Conservation (phyloP, 2,113 vertebrate species). For the Arenaria interpres region DNA sequence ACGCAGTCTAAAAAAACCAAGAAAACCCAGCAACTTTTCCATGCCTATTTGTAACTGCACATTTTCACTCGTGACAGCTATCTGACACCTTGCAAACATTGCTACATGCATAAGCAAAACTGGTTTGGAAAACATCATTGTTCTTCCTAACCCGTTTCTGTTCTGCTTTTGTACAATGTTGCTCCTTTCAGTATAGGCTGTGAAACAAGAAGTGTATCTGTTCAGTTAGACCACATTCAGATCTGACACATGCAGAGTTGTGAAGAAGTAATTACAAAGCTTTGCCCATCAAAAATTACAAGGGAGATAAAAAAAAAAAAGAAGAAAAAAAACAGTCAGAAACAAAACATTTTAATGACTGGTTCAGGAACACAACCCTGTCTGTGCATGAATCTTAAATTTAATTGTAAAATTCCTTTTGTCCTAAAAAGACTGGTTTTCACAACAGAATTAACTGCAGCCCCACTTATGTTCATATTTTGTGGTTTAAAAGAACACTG, state of each 20-base stretch:
- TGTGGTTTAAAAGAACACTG: constrained; percentile 1
- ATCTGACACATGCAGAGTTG: background rate
- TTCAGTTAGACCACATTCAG: background rate
- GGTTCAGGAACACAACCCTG: background rate
- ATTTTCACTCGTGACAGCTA: background rate
- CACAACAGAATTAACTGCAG: background rate
- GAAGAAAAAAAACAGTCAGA: too few relatives aligned
- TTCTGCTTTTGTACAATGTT: background rate
- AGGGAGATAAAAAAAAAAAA: background rate
- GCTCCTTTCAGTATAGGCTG: background rate
- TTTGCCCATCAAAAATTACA: background rate
- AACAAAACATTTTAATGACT: background rate
- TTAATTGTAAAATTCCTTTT: background rate
- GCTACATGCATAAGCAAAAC: background rate
- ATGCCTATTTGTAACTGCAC: background rate
- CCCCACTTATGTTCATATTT: background rate
- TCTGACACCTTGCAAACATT: background rate
- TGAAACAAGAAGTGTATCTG: constrained; percentile 1
- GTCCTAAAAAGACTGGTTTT: background rate
- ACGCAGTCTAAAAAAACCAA: background rate
- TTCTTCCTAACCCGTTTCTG: background rate
- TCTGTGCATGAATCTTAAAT: background rate
- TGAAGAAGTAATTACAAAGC: background rate
- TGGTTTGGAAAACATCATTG: background rate
- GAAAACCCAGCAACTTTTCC: background rate